These are phyloP conservation scores for Phylloscopus whistleri DNA, from an alignment of 2,113 vertebrate genomes.

Conservation along the genomic window DNA sequence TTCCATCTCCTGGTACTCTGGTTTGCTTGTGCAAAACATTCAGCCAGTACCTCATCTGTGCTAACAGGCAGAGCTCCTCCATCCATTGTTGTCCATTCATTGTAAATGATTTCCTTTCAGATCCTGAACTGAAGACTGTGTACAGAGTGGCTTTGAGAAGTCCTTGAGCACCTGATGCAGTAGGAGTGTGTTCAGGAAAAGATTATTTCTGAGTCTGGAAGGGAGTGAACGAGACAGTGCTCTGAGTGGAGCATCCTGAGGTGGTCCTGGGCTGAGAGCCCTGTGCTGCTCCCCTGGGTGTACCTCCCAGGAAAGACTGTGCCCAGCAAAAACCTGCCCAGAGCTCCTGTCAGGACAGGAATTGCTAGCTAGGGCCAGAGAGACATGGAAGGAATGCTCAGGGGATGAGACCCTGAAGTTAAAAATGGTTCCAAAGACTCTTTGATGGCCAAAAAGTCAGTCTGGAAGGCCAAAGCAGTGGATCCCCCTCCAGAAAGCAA, in stretches of 20 bases:
- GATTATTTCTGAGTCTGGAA: background rate
- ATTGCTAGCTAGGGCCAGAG: background rate
- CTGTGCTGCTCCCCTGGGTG: fast-evolving
- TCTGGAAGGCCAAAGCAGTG: background rate
- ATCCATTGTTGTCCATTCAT: background rate
- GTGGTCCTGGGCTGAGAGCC: background rate
- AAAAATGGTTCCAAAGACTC: background rate
- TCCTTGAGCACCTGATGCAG: background rate
- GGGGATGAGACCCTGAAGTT: background rate
- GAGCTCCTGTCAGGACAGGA: background rate
- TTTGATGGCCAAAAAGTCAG: background rate
- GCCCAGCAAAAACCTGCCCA: background rate
- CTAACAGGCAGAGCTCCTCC: background rate
- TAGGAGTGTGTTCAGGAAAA: background rate
- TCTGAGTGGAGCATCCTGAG: background rate
- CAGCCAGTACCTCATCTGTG: background rate
- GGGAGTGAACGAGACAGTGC: background rate
- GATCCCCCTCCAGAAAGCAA: background rate
- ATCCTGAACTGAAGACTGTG: background rate
- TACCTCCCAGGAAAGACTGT: background rate
- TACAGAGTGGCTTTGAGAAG: background rate
- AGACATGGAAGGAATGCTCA: background rate
- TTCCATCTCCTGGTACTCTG: background rate
- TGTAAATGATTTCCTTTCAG: background rate
- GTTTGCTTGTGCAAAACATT: background rate